These are phyloP conservation scores for Sebastes hubbsi DNA, from an alignment of 2,797 vertebrate genomes.

Conservation along the genomic window DNA sequence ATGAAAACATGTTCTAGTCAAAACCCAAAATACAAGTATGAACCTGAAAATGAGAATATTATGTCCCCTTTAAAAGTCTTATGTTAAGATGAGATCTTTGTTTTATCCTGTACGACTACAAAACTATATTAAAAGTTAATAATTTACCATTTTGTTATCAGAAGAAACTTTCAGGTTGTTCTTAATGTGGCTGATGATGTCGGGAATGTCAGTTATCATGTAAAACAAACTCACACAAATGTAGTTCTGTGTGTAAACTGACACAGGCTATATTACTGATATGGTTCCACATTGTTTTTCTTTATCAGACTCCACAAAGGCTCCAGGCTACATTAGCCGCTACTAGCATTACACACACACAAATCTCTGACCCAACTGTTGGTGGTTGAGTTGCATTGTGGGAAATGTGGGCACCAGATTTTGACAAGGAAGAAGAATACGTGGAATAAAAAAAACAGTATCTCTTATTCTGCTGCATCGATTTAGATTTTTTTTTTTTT, in stretches of 20 bases:
- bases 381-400: background rate
- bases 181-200: background rate
- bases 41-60: too few species aligned
- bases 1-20: too few species aligned
- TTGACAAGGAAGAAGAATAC: background rate
- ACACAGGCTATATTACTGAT: background rate
- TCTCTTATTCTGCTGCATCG: too few species aligned
- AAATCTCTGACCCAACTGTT: background rate
- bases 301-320: background rate
- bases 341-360: background rate
- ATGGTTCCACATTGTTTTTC: background rate
- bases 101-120: background rate
- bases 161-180: background rate
- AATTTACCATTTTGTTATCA: slow-evolving; percentile 2
- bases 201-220: slow-evolving; percentile 8
- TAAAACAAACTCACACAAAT: background rate
- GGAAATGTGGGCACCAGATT: background rate
- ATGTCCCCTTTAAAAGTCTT: background rate
- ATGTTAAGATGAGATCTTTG: background rate
- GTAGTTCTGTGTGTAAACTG: background rate
- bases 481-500: too few species aligned
- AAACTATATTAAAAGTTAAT: background rate
- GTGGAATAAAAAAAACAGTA: background rate
- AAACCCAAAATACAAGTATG: too few species aligned
- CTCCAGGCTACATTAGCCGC: background rate